Evolutionary conservation across 2,797 vertebrate species (phyloP).

Genomic region (Cuculus canorus): DNA sequence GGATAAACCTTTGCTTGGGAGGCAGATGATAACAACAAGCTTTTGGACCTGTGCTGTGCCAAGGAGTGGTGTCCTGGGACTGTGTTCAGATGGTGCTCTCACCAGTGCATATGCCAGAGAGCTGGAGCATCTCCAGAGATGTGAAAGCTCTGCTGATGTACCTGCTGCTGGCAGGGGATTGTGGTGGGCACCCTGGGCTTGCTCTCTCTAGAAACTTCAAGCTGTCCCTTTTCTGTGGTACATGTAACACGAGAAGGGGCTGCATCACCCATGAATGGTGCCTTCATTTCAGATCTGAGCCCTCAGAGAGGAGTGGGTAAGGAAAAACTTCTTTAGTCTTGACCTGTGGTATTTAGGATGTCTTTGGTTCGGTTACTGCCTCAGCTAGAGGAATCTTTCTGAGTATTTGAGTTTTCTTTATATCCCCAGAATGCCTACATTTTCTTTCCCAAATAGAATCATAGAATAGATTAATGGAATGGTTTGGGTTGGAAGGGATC

Average conservation of each 20-base stretch:
- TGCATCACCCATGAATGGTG: background rate
- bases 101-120: fast-evolving
- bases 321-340: background rate
- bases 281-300: background rate
- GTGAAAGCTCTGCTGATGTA: background rate
- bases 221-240: background rate
- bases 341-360: background rate
- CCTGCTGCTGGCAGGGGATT: background rate
- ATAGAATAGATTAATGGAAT: too few relatives aligned
- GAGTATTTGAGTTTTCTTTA: background rate
- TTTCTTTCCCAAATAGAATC: background rate
- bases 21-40: fast-evolving
- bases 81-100: background rate
- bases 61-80: background rate
- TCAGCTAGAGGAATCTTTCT: background rate
- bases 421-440: background rate
- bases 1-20: background rate
- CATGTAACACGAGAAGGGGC: background rate
- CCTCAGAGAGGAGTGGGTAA: background rate
- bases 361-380: background rate
- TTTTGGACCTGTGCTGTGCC: background rate
- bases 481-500: too few relatives aligned
- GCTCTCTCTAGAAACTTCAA: background rate
- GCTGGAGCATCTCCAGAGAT: background rate
- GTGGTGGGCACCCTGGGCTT: fast-evolving